A percentile compares a stretch with the other conserved stretches of the same genome.
Evolutionary conservation across 2,888 invertebrate species (phyloP).

Genomic region (Drosophila niveifrons): DNA sequence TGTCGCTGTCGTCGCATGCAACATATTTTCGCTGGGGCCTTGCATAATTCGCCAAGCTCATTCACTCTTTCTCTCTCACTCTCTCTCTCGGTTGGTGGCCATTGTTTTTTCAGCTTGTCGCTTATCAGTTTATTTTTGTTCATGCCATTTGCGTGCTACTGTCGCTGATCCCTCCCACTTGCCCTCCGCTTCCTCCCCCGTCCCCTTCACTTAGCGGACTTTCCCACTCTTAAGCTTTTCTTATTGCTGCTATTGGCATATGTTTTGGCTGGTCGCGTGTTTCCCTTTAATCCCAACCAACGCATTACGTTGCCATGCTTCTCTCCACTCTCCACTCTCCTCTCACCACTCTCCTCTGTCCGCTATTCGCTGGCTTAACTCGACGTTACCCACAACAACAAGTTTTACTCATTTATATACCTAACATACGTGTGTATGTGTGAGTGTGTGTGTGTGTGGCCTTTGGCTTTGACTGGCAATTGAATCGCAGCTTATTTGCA

Average conservation of each 20-base stretch:
- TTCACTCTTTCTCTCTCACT: neutral
- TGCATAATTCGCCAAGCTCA: constrained; percentile 52
- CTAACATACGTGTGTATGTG: constrained; percentile 24
- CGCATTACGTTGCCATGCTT: constrained; percentile 60
- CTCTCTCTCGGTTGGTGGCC: neutral
- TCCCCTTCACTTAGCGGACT: neutral
- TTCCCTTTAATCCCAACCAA: constrained; percentile 66
- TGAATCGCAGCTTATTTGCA: constrained; percentile 51
- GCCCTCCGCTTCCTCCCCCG: no score
- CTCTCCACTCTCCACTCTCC: neutral
- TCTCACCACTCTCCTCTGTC: neutral
- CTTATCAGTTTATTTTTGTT: constrained; percentile 76
- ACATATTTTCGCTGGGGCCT: constrained; percentile 65
- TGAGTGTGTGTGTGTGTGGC: constrained; percentile 11
- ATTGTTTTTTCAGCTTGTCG: constrained; percentile 69
- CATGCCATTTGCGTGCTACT: constrained; percentile 65
- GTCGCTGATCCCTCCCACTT: constrained; percentile 53
- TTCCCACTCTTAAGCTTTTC: neutral
- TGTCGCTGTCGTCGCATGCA: constrained; percentile 70
- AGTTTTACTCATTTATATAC: constrained; percentile 62
- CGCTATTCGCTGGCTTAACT: constrained; percentile 43
- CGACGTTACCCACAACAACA: constrained; percentile 20
- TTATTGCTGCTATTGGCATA: constrained; percentile 59
- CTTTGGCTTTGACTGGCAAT: constrained; percentile 34
- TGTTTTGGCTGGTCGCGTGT: constrained; percentile 57